These are phyloP conservation scores for Myocastor coypus DNA, from an alignment of 2,113 vertebrate genomes.

Conservation along the genomic window DNA sequence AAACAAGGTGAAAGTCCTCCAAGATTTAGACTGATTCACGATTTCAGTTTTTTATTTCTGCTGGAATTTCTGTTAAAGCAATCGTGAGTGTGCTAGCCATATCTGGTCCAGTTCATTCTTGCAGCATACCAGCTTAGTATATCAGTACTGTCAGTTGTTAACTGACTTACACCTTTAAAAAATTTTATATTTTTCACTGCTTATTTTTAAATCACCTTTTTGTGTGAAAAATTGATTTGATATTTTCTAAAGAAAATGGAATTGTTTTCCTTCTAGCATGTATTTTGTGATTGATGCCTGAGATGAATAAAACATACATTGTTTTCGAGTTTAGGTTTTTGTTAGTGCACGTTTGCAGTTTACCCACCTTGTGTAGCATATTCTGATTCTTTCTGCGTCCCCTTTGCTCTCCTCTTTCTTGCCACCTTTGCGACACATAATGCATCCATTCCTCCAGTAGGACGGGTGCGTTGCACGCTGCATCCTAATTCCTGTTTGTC, in stretches of 20 bases:
- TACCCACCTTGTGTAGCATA: neutral
- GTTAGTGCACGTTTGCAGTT: neutral
- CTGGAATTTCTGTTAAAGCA: slow-evolving; percentile 14
- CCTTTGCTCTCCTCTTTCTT: neutral
- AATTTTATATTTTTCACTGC: neutral
- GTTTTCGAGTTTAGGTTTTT: neutral
- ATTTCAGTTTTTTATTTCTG: neutral
- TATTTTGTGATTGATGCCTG: slow-evolving; percentile 40
- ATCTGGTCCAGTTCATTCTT: neutral
- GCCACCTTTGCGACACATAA: neutral
- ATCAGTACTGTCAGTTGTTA: neutral
- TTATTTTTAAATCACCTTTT: slow-evolving; percentile 15
- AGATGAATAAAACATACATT: slow-evolving; percentile 29
- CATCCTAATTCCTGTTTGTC: neutral
- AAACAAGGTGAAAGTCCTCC: neutral
- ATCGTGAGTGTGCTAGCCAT: no score
- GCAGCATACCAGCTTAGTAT: neutral
- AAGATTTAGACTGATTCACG: neutral
- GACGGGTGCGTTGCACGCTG: neutral
- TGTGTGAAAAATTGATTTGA: neutral
- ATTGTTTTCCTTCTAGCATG: slow-evolving; percentile 11
- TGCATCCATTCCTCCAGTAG: neutral
- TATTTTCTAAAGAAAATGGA: slow-evolving; percentile 48
- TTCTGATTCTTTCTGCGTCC: neutral
- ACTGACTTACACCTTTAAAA: neutral